A percentile compares a stretch with the other conserved stretches of the same genome.
phyloP scores from a whole-genome alignment of 2,113 vertebrate species.

The Hippolais icterina region DNA sequence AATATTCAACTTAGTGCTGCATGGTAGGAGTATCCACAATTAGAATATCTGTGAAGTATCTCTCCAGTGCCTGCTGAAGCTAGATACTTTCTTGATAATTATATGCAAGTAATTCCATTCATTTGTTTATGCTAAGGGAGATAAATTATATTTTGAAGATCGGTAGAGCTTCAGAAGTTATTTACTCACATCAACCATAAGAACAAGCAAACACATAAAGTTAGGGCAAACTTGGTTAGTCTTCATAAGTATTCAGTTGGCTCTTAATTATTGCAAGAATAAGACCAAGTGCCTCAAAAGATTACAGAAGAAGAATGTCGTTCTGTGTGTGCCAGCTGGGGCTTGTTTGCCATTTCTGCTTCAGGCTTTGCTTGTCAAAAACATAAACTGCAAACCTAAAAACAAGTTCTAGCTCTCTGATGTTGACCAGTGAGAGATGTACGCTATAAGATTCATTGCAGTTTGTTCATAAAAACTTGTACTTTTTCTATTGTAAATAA shows the following conservation, averaged over 20 bases:
- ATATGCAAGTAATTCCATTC: not conserved
- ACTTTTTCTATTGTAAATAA: not conserved
- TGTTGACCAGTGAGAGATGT: not conserved
- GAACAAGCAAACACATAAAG: not conserved
- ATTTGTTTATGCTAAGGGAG: not conserved
- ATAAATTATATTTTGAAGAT: not conserved
- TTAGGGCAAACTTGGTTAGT: not conserved
- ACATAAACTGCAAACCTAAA: not conserved
- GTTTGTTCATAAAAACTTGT: not conserved
- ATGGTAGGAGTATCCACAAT: not conserved
- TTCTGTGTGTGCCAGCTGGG: not conserved
- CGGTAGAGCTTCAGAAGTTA: not conserved
- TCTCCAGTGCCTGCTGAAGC: not conserved
- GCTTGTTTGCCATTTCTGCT: not conserved
- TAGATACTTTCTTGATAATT: not conserved
- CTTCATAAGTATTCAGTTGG: not conserved
- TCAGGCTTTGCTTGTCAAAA: not conserved
- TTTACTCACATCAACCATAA: not conserved
- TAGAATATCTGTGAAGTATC: not conserved
- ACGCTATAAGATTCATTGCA: not conserved
- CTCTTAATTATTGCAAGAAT: not conserved
- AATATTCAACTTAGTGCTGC: not conserved
- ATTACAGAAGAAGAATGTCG: not conserved
- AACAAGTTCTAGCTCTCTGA: not conserved
- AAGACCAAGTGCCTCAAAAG: not conserved